Evolutionary conservation across 2,797 vertebrate genomes (phyloP).

Genomic region (Centropyge bicolor): DNA sequence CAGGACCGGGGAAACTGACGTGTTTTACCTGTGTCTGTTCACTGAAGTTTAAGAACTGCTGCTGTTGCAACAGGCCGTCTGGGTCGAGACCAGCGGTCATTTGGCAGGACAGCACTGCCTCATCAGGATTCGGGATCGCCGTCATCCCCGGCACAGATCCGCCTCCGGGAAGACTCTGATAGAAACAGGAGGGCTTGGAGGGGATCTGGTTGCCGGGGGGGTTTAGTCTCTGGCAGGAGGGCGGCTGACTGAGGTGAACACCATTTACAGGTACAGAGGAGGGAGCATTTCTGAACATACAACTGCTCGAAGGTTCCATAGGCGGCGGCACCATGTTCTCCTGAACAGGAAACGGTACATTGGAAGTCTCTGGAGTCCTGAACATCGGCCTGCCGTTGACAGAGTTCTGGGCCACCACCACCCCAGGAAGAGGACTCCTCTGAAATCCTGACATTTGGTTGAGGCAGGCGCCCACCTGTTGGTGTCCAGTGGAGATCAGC

Average conservation of each 20-base stretch:
- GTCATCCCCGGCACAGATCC: conserved; percentile 35
- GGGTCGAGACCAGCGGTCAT: conserved; percentile 44
- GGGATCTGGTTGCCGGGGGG: conserved; percentile 34
- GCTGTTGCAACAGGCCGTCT: conserved; percentile 62
- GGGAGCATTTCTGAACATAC: conserved; percentile 66
- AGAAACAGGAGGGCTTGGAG: conserved; percentile 71
- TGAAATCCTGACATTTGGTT: conserved; percentile 62
- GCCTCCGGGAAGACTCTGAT: conserved; percentile 53
- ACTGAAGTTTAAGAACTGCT: conserved; percentile 70
- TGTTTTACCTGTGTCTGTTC: conserved; percentile 69
- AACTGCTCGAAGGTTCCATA: conserved; percentile 54
- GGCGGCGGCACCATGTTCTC: conserved; percentile 14
- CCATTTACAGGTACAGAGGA: conserved; percentile 45
- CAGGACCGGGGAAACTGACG: too few species aligned
- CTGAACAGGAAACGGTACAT: conserved; percentile 43
- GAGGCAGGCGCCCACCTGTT: conserved; percentile 34
- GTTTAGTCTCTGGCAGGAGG: conserved; percentile 58
- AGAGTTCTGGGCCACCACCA: neutral
- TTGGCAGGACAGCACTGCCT: conserved; percentile 61
- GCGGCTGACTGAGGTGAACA: conserved; percentile 29
- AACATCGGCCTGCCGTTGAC: conserved; percentile 39
- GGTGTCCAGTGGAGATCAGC: conserved; percentile 53
- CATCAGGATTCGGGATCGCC: conserved; percentile 26
- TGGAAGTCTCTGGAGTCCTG: conserved; percentile 40
- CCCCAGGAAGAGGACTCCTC: conserved; percentile 32